These are phyloP conservation scores for Paraescarpia echinospica DNA, from an alignment of 1,140 invertebrate genomes.

Conservation along the genomic window DNA sequence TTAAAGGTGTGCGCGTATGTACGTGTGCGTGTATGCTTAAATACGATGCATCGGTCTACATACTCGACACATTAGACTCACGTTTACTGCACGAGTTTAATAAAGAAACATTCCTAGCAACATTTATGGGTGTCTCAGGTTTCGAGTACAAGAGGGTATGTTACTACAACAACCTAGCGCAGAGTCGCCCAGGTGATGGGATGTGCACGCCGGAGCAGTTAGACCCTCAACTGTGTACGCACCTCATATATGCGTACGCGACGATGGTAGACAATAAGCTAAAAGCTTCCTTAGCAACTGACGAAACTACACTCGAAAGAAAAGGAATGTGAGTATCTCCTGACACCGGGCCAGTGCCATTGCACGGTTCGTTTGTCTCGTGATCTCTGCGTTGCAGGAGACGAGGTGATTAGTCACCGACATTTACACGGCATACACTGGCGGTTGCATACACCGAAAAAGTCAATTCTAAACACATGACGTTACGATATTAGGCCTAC, in stretches of 20 bases:
- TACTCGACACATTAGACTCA: neutral
- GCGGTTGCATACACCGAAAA: no score
- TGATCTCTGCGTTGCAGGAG: neutral
- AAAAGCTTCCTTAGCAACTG: constrained; percentile 48
- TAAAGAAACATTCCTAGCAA: neutral
- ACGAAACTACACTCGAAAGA: constrained; percentile 42
- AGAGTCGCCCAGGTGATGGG: constrained; percentile 42
- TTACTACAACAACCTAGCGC: constrained; percentile 55
- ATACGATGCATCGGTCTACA: no score
- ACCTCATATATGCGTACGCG: constrained; percentile 79
- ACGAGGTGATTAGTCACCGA: no score
- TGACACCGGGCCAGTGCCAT: neutral
- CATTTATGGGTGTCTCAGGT: neutral
- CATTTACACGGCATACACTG: no score
- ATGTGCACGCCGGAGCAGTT: constrained; percentile 67
- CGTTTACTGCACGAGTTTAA: neutral
- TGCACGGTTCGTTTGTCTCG: neutral
- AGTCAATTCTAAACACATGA: no score
- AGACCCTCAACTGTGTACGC: constrained; percentile 75
- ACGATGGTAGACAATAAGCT: constrained; percentile 62
- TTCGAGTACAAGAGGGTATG: constrained; percentile 45
- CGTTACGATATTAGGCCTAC: no score
- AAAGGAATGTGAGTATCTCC: constrained; percentile 43
- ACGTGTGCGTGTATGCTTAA: neutral
- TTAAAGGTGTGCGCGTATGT: no score